Evolutionary conservation across 2,888 invertebrate species (phyloP).

Genomic region (Acleris emargana): DNA sequence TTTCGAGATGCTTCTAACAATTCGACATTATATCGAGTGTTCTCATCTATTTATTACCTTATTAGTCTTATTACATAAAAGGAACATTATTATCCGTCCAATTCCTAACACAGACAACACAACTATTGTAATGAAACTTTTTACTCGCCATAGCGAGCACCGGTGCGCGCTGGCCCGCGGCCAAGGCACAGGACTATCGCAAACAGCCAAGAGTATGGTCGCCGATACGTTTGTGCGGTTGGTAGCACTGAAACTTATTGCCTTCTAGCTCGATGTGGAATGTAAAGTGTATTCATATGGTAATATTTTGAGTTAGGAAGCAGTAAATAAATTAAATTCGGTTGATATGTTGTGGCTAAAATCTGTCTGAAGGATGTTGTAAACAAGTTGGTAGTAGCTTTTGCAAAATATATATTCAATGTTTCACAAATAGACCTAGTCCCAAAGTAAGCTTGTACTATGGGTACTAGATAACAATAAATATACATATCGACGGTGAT

Average conservation of each 20-base stretch:
- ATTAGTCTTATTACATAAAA: no score
- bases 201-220: conserved; percentile 15
- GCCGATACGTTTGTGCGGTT: conserved; percentile 7
- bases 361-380: no score
- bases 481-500: no score
- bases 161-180: conserved; percentile 10
- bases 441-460: no score
- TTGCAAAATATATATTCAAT: no score
- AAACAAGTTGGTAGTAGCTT: no score
- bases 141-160: conserved; percentile 1
- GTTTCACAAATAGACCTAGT: no score
- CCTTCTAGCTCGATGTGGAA: conserved; percentile 7
- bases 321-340: background rate
- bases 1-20: no score
- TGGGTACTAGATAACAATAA: no score
- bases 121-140: conserved; percentile 8
- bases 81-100: background rate
- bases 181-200: conserved; percentile 17
- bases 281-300: conserved; percentile 1
- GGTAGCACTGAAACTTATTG: conserved; percentile 10
- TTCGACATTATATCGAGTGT: no score
- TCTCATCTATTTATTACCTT: no score
- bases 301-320: background rate
- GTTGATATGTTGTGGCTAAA: no score
- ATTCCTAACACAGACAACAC: background rate